phyloP scores from a whole-genome alignment of 2,797 vertebrate species.

The Centroberyx gerrardi region DNA sequence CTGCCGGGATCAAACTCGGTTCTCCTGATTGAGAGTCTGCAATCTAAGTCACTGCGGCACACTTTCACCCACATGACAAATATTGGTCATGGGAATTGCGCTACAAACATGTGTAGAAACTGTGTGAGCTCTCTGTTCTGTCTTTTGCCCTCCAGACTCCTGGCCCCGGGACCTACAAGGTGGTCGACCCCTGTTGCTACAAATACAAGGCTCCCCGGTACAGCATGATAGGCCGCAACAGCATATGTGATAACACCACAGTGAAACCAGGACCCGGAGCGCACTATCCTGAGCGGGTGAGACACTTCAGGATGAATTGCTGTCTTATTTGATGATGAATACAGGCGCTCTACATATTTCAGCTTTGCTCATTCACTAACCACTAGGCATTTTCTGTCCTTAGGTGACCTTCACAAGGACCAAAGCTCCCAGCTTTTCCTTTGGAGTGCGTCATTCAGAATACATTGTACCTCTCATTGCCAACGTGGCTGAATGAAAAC shows the following conservation, averaged over 20 bases:
- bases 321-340: not conserved
- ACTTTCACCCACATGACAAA: too few species aligned
- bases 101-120: too few species aligned
- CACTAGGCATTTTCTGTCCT: slow-evolving; percentile 16
- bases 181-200: slow-evolving; percentile 84
- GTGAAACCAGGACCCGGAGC: slow-evolving; percentile 88
- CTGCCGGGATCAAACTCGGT: too few species aligned
- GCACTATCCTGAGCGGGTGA: slow-evolving; percentile 83
- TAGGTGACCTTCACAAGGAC: slow-evolving; percentile 79
- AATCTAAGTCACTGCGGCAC: too few species aligned
- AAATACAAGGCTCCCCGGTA: slow-evolving; percentile 86
- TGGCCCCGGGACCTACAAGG: slow-evolving; percentile 89
- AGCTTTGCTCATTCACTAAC: slow-evolving; percentile 12
- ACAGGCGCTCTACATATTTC: not conserved
- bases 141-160: slow-evolving; percentile 85
- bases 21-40: too few species aligned
- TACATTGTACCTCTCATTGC: slow-evolving; percentile 81
- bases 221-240: slow-evolving; percentile 87
- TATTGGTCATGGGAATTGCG: too few species aligned
- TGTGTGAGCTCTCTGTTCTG: not conserved
- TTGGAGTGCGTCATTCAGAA: slow-evolving; percentile 91
- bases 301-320: not conserved
- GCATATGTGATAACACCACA: slow-evolving; percentile 75
- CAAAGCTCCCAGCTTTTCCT: slow-evolving; percentile 84
- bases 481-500: slow-evolving; percentile 60